Evolutionary conservation across 2,113 vertebrate species (phyloP).

Genomic region (Stegostoma tigrinum): DNA sequence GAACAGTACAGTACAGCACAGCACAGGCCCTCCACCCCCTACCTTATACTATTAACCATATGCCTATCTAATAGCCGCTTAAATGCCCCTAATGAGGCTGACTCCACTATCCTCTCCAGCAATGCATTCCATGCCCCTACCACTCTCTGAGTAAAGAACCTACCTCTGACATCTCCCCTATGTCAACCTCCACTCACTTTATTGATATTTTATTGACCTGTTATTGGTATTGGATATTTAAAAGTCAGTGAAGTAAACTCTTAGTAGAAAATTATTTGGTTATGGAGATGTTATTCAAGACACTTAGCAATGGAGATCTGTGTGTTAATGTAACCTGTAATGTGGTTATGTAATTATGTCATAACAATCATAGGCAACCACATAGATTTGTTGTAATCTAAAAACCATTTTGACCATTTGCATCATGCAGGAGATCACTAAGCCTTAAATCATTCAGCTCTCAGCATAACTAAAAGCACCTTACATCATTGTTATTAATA

Average conservation of each 20-base stretch:
- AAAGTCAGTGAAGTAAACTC: not conserved
- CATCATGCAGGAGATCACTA: not conserved
- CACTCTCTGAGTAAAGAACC: no score
- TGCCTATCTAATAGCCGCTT: no score
- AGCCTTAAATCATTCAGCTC: not conserved
- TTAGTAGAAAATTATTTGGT: not conserved
- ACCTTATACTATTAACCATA: no score
- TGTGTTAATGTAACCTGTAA: not conserved
- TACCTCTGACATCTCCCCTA: no score
- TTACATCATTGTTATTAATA: not conserved
- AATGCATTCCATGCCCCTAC: no score
- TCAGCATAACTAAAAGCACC: not conserved
- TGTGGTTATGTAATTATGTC: not conserved
- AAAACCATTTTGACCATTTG: not conserved
- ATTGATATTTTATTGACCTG: not conserved
- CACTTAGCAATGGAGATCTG: not conserved
- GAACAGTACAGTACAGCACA: no score
- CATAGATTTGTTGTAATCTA: not conserved
- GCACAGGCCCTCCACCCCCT: no score
- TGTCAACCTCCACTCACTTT: no score
- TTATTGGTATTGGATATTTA: not conserved
- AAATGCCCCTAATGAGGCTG: no score
- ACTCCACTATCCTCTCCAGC: no score
- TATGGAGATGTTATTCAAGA: not conserved
- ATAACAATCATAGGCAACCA: not conserved